Evolutionary conservation across 2,888 invertebrate genomes (phyloP).

Genomic region (Gymnosoma rotundatum): DNA sequence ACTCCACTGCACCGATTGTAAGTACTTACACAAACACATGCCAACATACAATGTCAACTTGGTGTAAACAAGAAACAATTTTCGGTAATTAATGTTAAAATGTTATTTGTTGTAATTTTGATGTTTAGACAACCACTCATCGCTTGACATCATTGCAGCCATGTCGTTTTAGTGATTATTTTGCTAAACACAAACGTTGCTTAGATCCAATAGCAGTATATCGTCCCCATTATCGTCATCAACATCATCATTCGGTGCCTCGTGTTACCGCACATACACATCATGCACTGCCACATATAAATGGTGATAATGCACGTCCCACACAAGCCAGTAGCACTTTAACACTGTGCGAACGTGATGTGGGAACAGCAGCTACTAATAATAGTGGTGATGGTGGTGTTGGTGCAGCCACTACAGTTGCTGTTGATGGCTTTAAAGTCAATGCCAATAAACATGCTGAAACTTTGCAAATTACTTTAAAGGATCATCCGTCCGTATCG

Average conservation of each 20-base stretch:
- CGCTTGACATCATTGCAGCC: slow-evolving; percentile 79
- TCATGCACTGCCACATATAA: slow-evolving; percentile 73
- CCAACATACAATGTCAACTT: no score
- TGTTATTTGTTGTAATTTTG: slow-evolving; percentile 28
- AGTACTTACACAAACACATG: slow-evolving; percentile 64
- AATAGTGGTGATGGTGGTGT: slow-evolving; percentile 55
- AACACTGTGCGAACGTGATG: slow-evolving; percentile 78
- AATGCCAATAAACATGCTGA: slow-evolving; percentile 76
- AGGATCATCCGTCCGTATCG: slow-evolving; percentile 86
- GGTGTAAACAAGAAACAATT: slow-evolving; percentile 9
- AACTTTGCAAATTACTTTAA: slow-evolving; percentile 80
- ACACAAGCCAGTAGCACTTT: slow-evolving; percentile 74
- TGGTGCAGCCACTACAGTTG: slow-evolving; percentile 28
- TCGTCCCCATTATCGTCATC: slow-evolving; percentile 76
- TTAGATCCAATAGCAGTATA: slow-evolving; percentile 75
- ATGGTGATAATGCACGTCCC: slow-evolving; percentile 69
- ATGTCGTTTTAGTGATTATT: slow-evolving; percentile 80
- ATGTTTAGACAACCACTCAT: slow-evolving; percentile 71
- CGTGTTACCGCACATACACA: slow-evolving; percentile 70
- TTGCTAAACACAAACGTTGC: slow-evolving; percentile 78
- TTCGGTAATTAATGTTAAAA: slow-evolving; percentile 12
- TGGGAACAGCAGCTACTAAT: slow-evolving; percentile 67
- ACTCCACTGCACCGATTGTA: slow-evolving; percentile 85
- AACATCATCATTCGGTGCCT: slow-evolving; percentile 67
- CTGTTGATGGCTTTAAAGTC: slow-evolving; percentile 70